Percentiles rank a stretch among this genome's conserved stretches.
Evolutionary conservation across 2,888 invertebrate species (phyloP).

Genomic region (Leucophora obtusa): DNA sequence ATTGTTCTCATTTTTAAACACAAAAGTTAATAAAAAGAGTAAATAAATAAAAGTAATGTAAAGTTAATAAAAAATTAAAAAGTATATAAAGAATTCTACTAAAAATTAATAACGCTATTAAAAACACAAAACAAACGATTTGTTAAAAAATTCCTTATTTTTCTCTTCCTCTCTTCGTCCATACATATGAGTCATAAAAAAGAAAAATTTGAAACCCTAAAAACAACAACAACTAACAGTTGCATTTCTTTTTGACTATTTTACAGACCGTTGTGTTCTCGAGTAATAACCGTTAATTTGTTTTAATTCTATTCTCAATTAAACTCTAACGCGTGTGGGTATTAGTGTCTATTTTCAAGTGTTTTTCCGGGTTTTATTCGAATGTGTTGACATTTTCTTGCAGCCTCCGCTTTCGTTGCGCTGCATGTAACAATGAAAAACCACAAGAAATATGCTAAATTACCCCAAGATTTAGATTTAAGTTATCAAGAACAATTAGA

Average conservation of each 20-base stretch:
- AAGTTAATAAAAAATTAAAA: conserved; percentile 16
- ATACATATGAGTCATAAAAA: conserved; percentile 47
- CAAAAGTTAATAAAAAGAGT: background rate
- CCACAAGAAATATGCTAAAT: conserved; percentile 78
- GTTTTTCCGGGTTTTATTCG: conserved; percentile 1
- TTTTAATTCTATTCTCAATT: background rate
- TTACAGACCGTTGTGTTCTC: too few species aligned
- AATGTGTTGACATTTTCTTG: background rate
- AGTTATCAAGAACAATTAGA: conserved; percentile 76
- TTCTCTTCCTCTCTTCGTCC: conserved; percentile 5
- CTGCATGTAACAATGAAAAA: conserved; percentile 72
- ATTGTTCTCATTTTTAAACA: conserved; percentile 71
- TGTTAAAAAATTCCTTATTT: background rate
- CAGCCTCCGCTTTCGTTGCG: background rate
- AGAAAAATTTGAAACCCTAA: background rate
- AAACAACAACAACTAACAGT: conserved; percentile 15
- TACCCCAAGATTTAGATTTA: conserved; percentile 78
- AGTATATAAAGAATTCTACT: conserved; percentile 19
- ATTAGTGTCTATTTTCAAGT: conserved; percentile 16
- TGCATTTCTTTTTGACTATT: background rate
- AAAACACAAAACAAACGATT: background rate
- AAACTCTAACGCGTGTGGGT: background rate
- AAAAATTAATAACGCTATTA: background rate
- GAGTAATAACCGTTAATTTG: background rate
- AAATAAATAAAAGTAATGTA: conserved; percentile 1